Evolutionary conservation across 35 echinoderm and acorn worm genomes (phyloP).

Genomic region (Apostichopus californicus): DNA sequence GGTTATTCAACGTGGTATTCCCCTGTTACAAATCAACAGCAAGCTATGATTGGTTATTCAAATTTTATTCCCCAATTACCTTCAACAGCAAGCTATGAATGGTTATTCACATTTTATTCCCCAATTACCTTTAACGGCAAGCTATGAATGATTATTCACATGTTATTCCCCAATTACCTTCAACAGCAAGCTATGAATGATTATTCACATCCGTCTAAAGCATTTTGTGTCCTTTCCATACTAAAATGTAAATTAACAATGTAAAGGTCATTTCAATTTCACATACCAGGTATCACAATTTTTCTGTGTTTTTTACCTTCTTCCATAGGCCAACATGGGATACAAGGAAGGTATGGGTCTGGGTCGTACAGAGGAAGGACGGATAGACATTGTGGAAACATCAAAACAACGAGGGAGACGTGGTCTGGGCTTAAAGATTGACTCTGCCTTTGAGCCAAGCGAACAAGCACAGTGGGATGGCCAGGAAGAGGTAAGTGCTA

Average conservation of each 20-base stretch:
- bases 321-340: slow-evolving; percentile 85
- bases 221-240: too few relatives aligned
- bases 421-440: slow-evolving; percentile 75
- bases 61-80: too few relatives aligned
- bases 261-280: background rate
- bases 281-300: background rate
- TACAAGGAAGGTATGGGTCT: slow-evolving; percentile 90
- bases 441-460: slow-evolving; percentile 78
- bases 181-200: too few relatives aligned
- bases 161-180: too few relatives aligned
- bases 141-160: too few relatives aligned
- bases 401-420: slow-evolving; percentile 92
- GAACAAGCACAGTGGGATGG: slow-evolving; percentile 76
- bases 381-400: slow-evolving; percentile 72
- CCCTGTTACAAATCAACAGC: too few relatives aligned
- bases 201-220: too few relatives aligned
- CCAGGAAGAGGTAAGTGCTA: slow-evolving; percentile 72
- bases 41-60: too few relatives aligned
- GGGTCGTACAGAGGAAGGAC: slow-evolving; percentile 71
- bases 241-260: background rate
- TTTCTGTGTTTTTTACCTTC: slow-evolving; percentile 8
- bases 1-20: too few relatives aligned
- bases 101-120: too few relatives aligned
- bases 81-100: too few relatives aligned
- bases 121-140: too few relatives aligned